Percentiles rank a stretch among this genome's conserved stretches.
phyloP scores from a whole-genome alignment of 1,140 invertebrate genomes.

The Zaprionus taronus region DNA sequence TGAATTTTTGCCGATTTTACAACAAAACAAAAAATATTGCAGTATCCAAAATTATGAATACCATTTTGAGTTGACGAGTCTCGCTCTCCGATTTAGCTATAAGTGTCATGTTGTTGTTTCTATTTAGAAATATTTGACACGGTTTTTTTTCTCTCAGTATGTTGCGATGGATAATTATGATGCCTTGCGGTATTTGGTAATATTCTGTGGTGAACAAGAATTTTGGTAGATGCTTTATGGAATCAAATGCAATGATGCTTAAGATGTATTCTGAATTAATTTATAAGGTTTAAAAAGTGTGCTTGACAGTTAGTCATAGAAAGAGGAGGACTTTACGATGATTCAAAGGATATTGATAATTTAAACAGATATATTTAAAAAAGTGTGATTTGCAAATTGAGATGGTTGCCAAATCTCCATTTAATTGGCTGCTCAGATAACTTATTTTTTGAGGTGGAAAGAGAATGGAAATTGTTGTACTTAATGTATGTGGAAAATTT shows the following conservation, averaged over 20 bases:
- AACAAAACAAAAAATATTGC: background rate
- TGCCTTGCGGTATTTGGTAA: constrained; percentile 33
- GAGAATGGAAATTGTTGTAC: background rate
- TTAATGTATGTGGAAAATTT: background rate
- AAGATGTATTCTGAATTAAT: too few relatives aligned
- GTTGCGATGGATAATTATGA: constrained; percentile 41
- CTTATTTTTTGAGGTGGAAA: background rate
- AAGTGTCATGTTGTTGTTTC: constrained; percentile 72
- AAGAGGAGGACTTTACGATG: too few relatives aligned
- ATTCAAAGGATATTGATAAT: too few relatives aligned
- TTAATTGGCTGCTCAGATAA: background rate
- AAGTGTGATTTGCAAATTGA: too few relatives aligned
- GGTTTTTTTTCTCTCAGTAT: constrained; percentile 47
- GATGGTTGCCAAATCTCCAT: too few relatives aligned
- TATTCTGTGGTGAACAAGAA: background rate
- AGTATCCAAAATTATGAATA: constrained; percentile 63
- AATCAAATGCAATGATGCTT: too few relatives aligned
- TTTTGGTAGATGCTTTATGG: too few relatives aligned
- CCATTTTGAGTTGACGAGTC: constrained; percentile 47
- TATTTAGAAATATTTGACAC: constrained; percentile 81
- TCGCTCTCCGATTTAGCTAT: constrained; percentile 51
- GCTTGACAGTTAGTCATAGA: too few relatives aligned
- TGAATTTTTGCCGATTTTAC: constrained; percentile 8
- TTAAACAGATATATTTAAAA: too few relatives aligned
- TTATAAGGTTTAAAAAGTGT: too few relatives aligned